A percentile compares a stretch with the other conserved stretches of the same genome.
phyloP scores from a whole-genome alignment of 2,113 vertebrate species.

The Esox niger region DNA sequence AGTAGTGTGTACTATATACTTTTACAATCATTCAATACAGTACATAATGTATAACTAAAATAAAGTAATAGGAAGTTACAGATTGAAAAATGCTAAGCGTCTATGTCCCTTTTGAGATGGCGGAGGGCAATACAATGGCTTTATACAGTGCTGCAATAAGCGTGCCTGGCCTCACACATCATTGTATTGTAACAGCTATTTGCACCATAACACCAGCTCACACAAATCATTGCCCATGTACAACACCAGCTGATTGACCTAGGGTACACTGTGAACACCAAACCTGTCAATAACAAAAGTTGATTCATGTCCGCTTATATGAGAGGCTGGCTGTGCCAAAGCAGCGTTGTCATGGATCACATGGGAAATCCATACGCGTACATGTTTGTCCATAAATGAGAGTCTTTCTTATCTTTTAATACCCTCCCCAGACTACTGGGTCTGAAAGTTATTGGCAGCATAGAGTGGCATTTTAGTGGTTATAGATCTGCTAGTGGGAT shows the following conservation, averaged over 20 bases:
- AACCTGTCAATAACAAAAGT: constrained; percentile 46
- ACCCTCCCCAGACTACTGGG: constrained; percentile 34
- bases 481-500: constrained; percentile 39
- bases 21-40: too few relatives aligned
- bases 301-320: constrained; percentile 56
- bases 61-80: too few relatives aligned
- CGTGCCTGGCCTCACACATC: too few relatives aligned
- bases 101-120: too few relatives aligned
- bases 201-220: constrained; percentile 29
- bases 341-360: constrained; percentile 45
- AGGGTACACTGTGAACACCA: constrained; percentile 25
- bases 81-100: too few relatives aligned
- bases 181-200: not conserved
- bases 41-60: too few relatives aligned
- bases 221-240: constrained; percentile 25
- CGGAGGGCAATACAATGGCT: too few relatives aligned
- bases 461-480: constrained; percentile 37
- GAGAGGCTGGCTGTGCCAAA: constrained; percentile 35
- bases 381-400: constrained; percentile 56
- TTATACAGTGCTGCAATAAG: too few relatives aligned
- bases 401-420: constrained; percentile 60
- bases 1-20: too few relatives aligned
- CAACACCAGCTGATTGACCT: constrained; percentile 27
- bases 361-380: constrained; percentile 64
- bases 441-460: constrained; percentile 50